Evolutionary conservation across 1,140 invertebrate species (phyloP), one percentile per base, ranked within the genome.

Genomic region (Elymnias hypermnestra): DNA sequence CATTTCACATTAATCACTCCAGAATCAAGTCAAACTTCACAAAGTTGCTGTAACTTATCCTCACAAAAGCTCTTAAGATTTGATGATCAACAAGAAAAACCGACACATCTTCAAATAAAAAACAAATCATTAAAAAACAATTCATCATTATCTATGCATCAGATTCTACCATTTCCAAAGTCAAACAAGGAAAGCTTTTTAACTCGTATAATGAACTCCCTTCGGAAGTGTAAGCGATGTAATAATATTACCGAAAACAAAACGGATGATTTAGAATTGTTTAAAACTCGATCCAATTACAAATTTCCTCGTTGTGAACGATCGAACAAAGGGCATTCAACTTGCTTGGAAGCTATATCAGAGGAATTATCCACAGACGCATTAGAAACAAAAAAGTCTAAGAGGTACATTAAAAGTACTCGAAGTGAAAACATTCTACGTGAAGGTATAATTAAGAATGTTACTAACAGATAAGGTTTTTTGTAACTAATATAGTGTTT

Each of bases 161-260:
- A 81, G 69, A 54, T 83, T 14, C 50, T 83, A 28, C 76, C 72
- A 2, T 76, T 68, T 47, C 78, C 78, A 2, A 81, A 77, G 53
- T 57, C 68, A 2, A 72, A 58, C 14, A 72, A 57, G 37, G 51
- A 65, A 12, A 53, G 61, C 31, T 68, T 77, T 15, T 57, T 78
- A 8, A 44, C 52, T 15, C 58, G 71, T 33, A 25, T 83, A n/a
- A 62, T 65, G 25, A 66, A 64, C n/a, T 66, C 60, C 7, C 65
- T 81, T 29, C 53, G 59, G 4, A 78, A 63, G 31, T 63, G 60
- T 46, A 64, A 55, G n/a, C 53, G 15, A 41, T 22, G 39, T 14
- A 40, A 36, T n/a, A 35, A 52, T 31, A 33, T 53, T 14, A 13
- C 57, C 1, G 47, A 36, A n/a, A 43, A 58, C 25, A 61, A 40